Evolutionary conservation across 2,888 invertebrate species (phyloP), one percentile per base, ranked within the genome.

Genomic region (Ophion ventricosus): DNA sequence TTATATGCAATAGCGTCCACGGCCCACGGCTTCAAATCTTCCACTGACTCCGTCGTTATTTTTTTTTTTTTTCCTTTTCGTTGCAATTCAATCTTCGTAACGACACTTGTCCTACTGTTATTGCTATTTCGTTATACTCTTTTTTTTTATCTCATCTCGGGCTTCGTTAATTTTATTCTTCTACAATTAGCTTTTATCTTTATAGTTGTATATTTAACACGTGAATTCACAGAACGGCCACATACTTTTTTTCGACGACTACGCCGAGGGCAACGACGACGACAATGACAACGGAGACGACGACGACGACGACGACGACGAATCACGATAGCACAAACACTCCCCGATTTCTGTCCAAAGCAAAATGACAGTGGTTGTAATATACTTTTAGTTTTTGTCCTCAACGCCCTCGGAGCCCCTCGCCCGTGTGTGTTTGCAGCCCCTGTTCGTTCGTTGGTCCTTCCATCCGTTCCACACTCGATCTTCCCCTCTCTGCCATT

Each of bases 41-140:
- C 69, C 69, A 81, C 79, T 57, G 61, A 57, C 67, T 66, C 77
- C 78, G 76, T 59, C 79, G 84, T 79, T 85, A 69, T 57, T 23
- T 40, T 59, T 69, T 79, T 49, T 70, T 43, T 85, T 73, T 57
- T 23, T 40, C 57, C 72, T 79, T 49, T 70, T 43, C 57, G 57
- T 26, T 56, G 56, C 43, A 35, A 25, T 87, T 87, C 87, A 84
- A 87, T 84, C 86, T 85, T 85, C 84, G 81, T 85, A 82, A 80
- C 40, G 20, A 73, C 66, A 80, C 83, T 72, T 17, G 57, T 35
- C 11, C 63, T 75, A 35, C 57, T 26, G 3, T 43, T 74, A 17
- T 61, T 26, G 10, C n/a, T 17, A 49, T 23, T 14, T 35, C 23
- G 23, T 17, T 17, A 35, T 17, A 10, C 5, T n/a, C 2, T n/a